phyloP scores from a whole-genome alignment of 2,797 vertebrate species.

The Falco columbarius region DNA sequence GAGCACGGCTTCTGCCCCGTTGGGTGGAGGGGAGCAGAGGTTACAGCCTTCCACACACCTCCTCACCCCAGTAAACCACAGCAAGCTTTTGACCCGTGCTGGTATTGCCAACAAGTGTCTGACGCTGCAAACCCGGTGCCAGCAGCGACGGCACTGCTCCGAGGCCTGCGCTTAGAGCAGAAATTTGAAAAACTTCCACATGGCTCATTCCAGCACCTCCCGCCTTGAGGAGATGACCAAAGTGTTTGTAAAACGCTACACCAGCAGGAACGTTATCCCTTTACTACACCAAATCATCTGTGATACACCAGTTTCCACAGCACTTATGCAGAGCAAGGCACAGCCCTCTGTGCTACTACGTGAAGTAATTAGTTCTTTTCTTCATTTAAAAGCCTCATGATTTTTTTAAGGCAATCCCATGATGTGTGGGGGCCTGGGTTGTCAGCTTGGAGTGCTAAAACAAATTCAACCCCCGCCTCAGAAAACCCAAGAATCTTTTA shows the following conservation, averaged over 20 bases:
- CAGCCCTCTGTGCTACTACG: no score
- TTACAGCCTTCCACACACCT: neutral
- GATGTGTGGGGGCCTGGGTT: neutral
- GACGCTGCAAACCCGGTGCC: neutral
- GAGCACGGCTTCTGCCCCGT: neutral
- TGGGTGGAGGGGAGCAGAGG: neutral
- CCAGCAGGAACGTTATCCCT: rapidly evolving
- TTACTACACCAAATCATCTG: neutral
- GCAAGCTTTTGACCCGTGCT: neutral
- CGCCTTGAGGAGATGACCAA: neutral
- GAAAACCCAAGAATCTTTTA: neutral
- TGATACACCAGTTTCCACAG: neutral
- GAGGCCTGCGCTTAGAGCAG: neutral
- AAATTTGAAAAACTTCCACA: neutral
- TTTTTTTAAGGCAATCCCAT: neutral
- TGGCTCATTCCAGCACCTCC: neutral
- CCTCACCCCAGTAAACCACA: neutral
- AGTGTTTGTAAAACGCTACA: neutral
- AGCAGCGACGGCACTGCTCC: neutral
- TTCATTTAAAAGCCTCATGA: neutral
- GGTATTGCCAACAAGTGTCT: neutral
- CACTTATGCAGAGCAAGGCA: neutral
- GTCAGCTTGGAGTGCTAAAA: neutral
- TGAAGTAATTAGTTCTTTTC: neutral
- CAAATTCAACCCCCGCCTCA: neutral